Evolutionary conservation across 1,140 invertebrate species (phyloP).

Genomic region (Drosophila lacertosa): DNA sequence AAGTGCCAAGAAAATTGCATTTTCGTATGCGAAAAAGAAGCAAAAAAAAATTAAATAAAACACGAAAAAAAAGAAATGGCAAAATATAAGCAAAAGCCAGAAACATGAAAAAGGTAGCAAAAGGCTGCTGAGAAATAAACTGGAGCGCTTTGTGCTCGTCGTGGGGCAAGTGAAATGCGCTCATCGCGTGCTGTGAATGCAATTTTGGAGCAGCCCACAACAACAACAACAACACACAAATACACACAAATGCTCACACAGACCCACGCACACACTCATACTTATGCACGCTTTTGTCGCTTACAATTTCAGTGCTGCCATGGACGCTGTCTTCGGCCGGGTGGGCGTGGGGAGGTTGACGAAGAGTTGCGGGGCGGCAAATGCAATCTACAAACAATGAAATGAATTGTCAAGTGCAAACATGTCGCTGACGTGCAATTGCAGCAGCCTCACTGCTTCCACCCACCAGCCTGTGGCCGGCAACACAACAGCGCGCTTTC

Average conservation of each 20-base stretch:
- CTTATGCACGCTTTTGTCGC: not conserved
- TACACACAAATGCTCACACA: too few relatives aligned
- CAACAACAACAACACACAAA: slow-evolving; percentile 10
- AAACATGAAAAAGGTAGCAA: slow-evolving; percentile 71
- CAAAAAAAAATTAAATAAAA: too few relatives aligned
- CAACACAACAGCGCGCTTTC: slow-evolving; percentile 48
- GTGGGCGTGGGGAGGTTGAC: too few relatives aligned
- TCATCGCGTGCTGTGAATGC: slow-evolving; percentile 82
- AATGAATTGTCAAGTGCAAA: slow-evolving; percentile 83
- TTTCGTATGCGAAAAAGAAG: slow-evolving; percentile 52
- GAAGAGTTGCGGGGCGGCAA: slow-evolving; percentile 61
- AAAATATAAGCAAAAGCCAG: slow-evolving; percentile 9
- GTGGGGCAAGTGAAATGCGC: slow-evolving; percentile 67
- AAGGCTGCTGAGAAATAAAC: slow-evolving; percentile 75
- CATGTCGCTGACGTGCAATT: slow-evolving; percentile 79
- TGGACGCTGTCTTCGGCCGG: slow-evolving; percentile 21
- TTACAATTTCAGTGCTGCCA: slow-evolving; percentile 8
- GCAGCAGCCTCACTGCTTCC: slow-evolving; percentile 38
- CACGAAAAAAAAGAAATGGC: not conserved
- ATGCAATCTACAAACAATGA: slow-evolving; percentile 83
- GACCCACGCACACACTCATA: slow-evolving; percentile 4
- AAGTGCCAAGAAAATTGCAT: slow-evolving; percentile 82
- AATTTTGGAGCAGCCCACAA: slow-evolving; percentile 61
- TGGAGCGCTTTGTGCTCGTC: slow-evolving; percentile 68
- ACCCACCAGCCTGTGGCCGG: not conserved